Conservation (phyloP, 2,113 vertebrate species). For the Equus quagga region DNA sequence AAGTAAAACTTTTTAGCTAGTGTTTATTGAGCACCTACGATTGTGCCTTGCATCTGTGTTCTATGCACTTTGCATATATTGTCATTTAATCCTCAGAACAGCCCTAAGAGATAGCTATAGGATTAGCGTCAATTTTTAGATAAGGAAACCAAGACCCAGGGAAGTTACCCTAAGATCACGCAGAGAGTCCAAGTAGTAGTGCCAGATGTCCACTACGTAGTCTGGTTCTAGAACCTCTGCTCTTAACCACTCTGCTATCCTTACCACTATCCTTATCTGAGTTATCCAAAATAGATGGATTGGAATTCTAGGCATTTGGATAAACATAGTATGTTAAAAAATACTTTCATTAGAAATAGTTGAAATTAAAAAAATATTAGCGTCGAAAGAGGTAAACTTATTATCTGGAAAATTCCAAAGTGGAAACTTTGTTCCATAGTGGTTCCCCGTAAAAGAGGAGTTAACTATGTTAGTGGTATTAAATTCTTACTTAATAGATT, state of each 20-base stretch:
- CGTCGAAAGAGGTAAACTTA: background rate
- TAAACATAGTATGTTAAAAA: background rate
- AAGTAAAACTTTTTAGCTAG: background rate
- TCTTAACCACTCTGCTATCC: background rate
- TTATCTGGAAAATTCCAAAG: background rate
- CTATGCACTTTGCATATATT: background rate
- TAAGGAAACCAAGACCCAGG: background rate
- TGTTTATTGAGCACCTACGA: background rate
- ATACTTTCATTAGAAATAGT: constrained; percentile 31
- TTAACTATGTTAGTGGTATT: constrained; percentile 10
- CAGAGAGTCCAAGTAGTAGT: background rate
- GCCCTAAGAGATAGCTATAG: background rate
- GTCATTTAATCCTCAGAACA: background rate
- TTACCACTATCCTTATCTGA: background rate
- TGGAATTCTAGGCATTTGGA: constrained; percentile 15
- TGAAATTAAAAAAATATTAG: background rate
- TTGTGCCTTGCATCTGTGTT: background rate
- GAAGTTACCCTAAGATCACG: background rate
- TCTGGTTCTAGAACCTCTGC: background rate
- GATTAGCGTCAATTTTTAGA: background rate
- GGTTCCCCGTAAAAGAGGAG: background rate
- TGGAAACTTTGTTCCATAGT: background rate
- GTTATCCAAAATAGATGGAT: background rate
- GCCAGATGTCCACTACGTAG: background rate
- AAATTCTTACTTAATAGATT: constrained; percentile 6